phyloP scores from a whole-genome alignment of 2,888 invertebrate species.

The Panopea generosa region DNA sequence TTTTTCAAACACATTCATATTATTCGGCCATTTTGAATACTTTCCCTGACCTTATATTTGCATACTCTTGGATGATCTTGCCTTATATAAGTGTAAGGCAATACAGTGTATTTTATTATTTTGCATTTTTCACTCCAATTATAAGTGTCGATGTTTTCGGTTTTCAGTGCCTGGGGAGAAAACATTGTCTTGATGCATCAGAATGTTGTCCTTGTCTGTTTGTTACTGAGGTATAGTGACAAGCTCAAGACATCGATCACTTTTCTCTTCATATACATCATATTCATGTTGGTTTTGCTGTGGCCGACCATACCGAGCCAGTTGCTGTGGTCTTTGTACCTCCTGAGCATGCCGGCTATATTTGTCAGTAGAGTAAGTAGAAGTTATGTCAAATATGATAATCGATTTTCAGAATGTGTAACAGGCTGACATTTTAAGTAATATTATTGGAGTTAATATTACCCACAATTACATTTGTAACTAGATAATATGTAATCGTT shows the following conservation, averaged over 20 bases:
- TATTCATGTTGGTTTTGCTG: constrained; percentile 61
- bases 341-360: constrained; percentile 65
- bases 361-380: constrained; percentile 63
- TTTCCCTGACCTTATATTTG: too few relatives aligned
- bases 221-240: constrained; percentile 63
- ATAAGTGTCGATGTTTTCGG: too few relatives aligned
- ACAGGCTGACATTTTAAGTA: neutral
- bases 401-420: neutral
- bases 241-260: constrained; percentile 57
- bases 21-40: too few relatives aligned
- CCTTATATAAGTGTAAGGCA: too few relatives aligned
- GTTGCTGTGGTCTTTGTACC: constrained; percentile 54
- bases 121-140: too few relatives aligned
- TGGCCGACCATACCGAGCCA: constrained; percentile 58
- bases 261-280: constrained; percentile 62
- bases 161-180: constrained; percentile 71
- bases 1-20: too few relatives aligned
- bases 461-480: too few relatives aligned
- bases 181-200: constrained; percentile 66
- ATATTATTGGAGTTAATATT: too few relatives aligned
- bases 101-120: too few relatives aligned
- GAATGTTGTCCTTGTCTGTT: constrained; percentile 64
- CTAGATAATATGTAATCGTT: too few relatives aligned
- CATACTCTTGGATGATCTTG: too few relatives aligned
- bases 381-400: neutral